Evolutionary conservation across 2,113 vertebrate genomes (phyloP).

Genomic region (Nibea coibor): DNA sequence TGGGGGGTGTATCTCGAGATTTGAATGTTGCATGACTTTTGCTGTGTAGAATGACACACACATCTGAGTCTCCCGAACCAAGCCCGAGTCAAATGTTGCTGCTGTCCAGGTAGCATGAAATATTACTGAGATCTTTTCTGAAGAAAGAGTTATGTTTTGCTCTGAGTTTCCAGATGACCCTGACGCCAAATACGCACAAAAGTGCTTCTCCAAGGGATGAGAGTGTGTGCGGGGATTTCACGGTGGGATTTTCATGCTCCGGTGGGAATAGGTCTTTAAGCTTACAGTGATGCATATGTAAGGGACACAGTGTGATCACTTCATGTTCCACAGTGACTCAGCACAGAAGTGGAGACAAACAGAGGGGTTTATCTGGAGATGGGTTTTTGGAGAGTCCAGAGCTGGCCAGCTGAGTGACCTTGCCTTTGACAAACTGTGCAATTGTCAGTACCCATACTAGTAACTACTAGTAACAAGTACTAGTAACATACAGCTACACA

Average conservation of each 20-base stretch:
- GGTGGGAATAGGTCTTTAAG: slow-evolving; percentile 55
- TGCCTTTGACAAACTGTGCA: background rate
- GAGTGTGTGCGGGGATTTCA: slow-evolving; percentile 40
- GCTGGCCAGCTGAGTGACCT: slow-evolving; percentile 8
- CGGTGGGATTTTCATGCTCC: slow-evolving; percentile 57
- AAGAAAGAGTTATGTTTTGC: slow-evolving; percentile 32
- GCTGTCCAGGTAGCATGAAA: slow-evolving; percentile 41
- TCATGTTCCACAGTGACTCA: slow-evolving; percentile 33
- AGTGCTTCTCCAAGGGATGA: slow-evolving; percentile 39
- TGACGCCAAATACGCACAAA: slow-evolving; percentile 38
- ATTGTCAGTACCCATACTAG: slow-evolving; percentile 1
- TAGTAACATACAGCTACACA: background rate
- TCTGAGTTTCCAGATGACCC: slow-evolving; percentile 50
- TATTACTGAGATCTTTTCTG: slow-evolving; percentile 39
- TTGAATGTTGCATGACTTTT: slow-evolving; percentile 28
- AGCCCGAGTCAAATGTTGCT: slow-evolving; percentile 11
- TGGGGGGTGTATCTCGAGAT: slow-evolving; percentile 20
- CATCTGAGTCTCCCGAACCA: slow-evolving; percentile 10
- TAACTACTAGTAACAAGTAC: too few relatives aligned
- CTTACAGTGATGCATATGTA: slow-evolving; percentile 48
- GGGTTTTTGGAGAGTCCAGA: slow-evolving; percentile 24
- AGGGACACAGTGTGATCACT: slow-evolving; percentile 43
- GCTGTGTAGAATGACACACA: slow-evolving; percentile 12
- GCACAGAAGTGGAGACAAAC: slow-evolving; percentile 43
- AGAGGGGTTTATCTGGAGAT: slow-evolving; percentile 34